These are phyloP conservation scores for Pituophis catenifer DNA, from an alignment of 2,113 vertebrate genomes.

Conservation along the genomic window DNA sequence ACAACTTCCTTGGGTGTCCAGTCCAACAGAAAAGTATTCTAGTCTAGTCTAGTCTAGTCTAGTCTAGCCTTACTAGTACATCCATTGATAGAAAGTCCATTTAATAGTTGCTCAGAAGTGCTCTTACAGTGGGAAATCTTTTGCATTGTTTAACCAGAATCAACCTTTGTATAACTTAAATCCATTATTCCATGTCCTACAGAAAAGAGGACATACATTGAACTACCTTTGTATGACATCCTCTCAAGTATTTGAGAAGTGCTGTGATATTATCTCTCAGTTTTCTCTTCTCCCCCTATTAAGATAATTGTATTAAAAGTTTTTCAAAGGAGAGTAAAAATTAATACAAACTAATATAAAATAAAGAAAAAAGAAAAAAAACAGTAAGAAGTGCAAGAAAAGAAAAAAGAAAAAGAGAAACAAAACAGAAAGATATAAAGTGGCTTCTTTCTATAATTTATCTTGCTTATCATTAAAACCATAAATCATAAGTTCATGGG, in stretches of 20 bases:
- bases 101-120: neutral
- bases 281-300: neutral
- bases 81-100: neutral
- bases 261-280: neutral
- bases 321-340: neutral
- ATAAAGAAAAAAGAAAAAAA: neutral
- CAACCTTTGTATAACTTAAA: neutral
- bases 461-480: neutral
- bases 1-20: neutral
- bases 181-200: neutral
- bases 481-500: neutral
- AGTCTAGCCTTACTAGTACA: neutral
- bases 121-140: neutral
- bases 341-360: neutral
- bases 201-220: neutral
- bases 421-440: neutral
- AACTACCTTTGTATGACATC: neutral
- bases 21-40: too few species aligned
- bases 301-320: neutral
- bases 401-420: neutral
- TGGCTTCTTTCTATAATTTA: neutral
- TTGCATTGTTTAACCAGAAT: neutral
- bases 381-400: neutral
- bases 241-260: neutral
- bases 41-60: too few species aligned